Conservation (phyloP, 2,888 invertebrate genomes). For the Ommatoiulus sabulosus region DNA sequence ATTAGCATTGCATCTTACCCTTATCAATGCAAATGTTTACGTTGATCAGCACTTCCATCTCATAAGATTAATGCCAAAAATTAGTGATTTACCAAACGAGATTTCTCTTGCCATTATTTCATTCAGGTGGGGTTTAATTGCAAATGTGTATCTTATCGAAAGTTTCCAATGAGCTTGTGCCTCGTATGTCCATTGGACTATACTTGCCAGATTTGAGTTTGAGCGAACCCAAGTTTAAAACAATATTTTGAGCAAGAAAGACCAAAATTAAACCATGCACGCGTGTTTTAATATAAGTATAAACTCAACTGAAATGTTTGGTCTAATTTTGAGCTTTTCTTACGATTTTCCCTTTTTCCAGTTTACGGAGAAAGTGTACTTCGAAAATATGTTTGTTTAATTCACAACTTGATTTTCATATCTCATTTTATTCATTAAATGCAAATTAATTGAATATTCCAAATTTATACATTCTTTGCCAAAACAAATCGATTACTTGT, state of each 20-base stretch:
- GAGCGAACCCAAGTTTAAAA: background rate
- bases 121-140: constrained; percentile 24
- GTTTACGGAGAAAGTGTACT: background rate
- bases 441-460: background rate
- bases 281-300: background rate
- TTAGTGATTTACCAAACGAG: constrained; percentile 35
- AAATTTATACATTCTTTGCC: background rate
- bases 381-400: background rate
- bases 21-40: background rate
- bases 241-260: background rate
- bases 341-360: background rate
- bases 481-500: background rate
- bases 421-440: background rate
- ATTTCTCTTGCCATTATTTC: constrained; percentile 35
- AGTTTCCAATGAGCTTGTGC: background rate
- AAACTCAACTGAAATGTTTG: background rate
- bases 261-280: background rate
- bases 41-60: constrained; percentile 27
- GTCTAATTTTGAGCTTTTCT: background rate
- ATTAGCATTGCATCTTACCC: background rate
- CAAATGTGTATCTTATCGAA: background rate
- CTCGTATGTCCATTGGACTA: background rate
- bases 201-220: background rate
- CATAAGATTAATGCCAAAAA: constrained; percentile 40
- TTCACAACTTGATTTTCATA: background rate